phyloP scores from a whole-genome alignment of 1,140 invertebrate genomes.

The Drosophila orena region DNA sequence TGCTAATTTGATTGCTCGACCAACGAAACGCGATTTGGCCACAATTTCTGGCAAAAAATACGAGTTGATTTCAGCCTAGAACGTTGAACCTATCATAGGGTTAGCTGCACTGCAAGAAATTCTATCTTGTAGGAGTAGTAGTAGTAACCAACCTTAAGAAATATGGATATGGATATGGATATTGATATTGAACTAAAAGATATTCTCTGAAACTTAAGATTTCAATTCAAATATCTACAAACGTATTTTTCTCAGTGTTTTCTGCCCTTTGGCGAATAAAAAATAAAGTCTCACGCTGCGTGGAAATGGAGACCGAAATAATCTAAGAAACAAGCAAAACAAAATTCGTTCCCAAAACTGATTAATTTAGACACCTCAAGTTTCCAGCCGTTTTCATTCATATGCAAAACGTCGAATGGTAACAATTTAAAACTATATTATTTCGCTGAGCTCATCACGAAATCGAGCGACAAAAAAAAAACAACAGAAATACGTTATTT shows the following conservation, averaged over 20 bases:
- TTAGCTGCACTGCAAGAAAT: conserved; percentile 8
- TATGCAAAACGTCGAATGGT: conserved; percentile 68
- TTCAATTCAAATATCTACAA: too few species aligned
- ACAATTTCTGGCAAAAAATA: conserved; percentile 20
- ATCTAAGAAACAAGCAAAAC: conserved; percentile 17
- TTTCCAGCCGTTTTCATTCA: conserved; percentile 71
- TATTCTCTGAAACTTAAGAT: too few species aligned
- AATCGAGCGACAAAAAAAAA: conserved; percentile 15
- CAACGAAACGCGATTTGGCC: conserved; percentile 39
- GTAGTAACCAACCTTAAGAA: too few species aligned
- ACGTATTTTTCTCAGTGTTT: conserved; percentile 1
- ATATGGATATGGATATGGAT: too few species aligned
- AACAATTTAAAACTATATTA: conserved; percentile 41
- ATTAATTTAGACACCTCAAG: conserved; percentile 66
- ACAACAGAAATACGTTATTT: conserved; percentile 16
- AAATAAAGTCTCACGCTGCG: conserved; percentile 57
- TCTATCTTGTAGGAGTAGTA: too few species aligned
- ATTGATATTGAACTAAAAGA: too few species aligned
- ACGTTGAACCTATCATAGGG: conserved; percentile 22
- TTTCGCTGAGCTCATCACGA: conserved; percentile 76
- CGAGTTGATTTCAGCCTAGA: conserved; percentile 25
- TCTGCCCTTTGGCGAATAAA: conserved; percentile 1
- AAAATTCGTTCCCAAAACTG: conserved; percentile 54
- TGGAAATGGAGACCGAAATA: conserved; percentile 42
- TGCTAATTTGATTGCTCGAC: conserved; percentile 44